Evolutionary conservation across 2,113 vertebrate species (phyloP), one percentile per base, ranked within the genome.

Genomic region (Elanoides forficatus): DNA sequence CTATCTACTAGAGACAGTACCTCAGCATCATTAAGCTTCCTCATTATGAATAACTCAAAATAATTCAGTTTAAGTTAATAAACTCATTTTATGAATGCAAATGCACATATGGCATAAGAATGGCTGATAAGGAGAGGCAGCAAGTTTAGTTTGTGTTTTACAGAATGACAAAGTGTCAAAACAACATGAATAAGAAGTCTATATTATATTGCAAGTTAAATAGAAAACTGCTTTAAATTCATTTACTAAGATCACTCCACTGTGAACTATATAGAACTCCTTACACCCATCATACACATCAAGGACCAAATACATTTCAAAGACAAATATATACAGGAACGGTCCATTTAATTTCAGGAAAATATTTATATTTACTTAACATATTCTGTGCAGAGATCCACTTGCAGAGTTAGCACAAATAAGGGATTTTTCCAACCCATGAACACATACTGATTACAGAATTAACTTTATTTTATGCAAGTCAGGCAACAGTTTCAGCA

Each of bases 401-500:
- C 30, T 38, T 63, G 78, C 60, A 59, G 42, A 58, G 20, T 62
- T 87, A 15, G 27, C 50, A 79, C 17, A 82, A 90, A 76, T 27
- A 75, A 18, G 18, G 18, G 23, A 47, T 72, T 85, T 38, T 65
- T 92, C 29, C 58, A 52, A 68, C 23, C 23, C 40, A 10, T 13
- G 43, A 95, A 75, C 38, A 92, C 3, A 1, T 9, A 59, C 15
- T 27, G 13, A 87, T 82, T 74, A 87, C 34, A 68, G 53, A 80
- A 93, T 88, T 92, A 91, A 74, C 42, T 93, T 71, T 32, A 83
- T 85, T 81, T 85, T 40, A 90, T 86, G 62, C 79, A 72, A 86
- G 79, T 82, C 91, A 83, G 58, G 29, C 50, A 90, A 68, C 25
- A 40, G 27, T n/a, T 95, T 83, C 67, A 88, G 40, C 10, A 4